Conservation (phyloP, 2,113 vertebrate species). For the Hemicordylus capensis region DNA sequence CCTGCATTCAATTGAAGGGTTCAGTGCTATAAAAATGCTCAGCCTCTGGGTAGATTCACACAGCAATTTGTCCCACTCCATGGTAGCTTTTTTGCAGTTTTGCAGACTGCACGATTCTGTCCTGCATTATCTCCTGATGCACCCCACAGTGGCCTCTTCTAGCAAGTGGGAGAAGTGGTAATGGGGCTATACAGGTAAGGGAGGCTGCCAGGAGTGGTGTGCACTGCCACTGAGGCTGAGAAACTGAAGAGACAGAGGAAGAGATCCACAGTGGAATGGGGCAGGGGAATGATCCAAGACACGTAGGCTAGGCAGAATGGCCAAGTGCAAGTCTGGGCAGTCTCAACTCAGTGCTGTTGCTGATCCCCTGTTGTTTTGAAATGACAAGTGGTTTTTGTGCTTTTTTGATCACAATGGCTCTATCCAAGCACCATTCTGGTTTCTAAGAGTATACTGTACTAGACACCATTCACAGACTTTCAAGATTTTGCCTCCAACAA, state of each 20-base stretch:
- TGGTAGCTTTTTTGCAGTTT: background rate
- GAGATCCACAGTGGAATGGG: background rate
- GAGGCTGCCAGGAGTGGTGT: slow-evolving; percentile 80
- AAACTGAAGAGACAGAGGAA: slow-evolving; percentile 89
- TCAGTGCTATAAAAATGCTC: background rate
- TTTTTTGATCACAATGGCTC: background rate
- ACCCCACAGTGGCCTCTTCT: slow-evolving; percentile 57
- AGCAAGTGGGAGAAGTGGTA: slow-evolving; percentile 94
- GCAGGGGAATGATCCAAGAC: background rate
- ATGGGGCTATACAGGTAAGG: slow-evolving; percentile 93
- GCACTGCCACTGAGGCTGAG: slow-evolving; percentile 89
- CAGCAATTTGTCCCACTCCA: too few species aligned
- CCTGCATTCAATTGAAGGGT: background rate
- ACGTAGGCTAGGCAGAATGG: background rate
- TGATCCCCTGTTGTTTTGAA: background rate
- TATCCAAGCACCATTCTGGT: background rate
- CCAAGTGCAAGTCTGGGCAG: too few species aligned
- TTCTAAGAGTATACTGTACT: background rate
- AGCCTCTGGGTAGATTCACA: too few species aligned
- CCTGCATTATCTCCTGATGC: background rate
- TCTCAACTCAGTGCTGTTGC: background rate
- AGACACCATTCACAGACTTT: background rate
- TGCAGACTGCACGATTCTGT: background rate
- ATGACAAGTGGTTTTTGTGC: background rate
- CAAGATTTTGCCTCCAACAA: background rate